Evolutionary conservation across 2,797 vertebrate species (phyloP), one percentile per base, ranked within the genome.

Genomic region (Lepidocolaptes lacrymiger): DNA sequence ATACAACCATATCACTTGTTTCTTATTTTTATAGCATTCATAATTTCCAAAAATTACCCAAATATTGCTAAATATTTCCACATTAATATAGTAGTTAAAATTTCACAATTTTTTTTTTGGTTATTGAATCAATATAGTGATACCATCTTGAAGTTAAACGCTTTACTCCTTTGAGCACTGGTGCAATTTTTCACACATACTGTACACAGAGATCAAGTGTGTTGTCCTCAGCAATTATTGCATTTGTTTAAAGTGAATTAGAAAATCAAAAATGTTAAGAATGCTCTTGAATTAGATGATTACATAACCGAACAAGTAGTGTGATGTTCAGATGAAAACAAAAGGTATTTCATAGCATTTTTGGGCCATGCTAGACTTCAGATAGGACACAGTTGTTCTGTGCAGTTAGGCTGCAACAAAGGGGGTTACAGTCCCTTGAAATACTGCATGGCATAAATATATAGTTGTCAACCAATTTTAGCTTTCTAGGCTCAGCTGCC

Each of bases 281-380:
- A 67, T 58, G 32, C n/a, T 81, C 54, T 64, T 93, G 82, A 95
- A 94, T 93, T 88, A 94, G 63, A 87, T 82, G 63, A 93, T 97
- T 94, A 94, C 91, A 90, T 76, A 94, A 76, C 51, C 44, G 4
- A 3, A 28, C 34, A 82, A 93, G 51, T 14, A 72, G 24, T 32
- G n/a, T 86, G 80, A 85, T 93, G 52, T 87, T 93, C 74, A 91
- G 49, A 68, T 75, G 63, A 78, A 85, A 92, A 89, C 2, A 4
- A 75, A 89, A 80, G 61, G 59, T 80, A 66, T 88, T 88, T 76
- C 30, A 11, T 28, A 83, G 36, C 37, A 30, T 52, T 96, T 92
- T 86, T 68, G 76, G 44, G 23, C 67, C 24, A 4, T 39, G 36
- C 36, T 54, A 28, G 63, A 69, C 82, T 91, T 89, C 34, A 66